These are phyloP conservation scores for Pelmatolapia mariae DNA, from an alignment of 2,113 vertebrate species.

Conservation along the genomic window DNA sequence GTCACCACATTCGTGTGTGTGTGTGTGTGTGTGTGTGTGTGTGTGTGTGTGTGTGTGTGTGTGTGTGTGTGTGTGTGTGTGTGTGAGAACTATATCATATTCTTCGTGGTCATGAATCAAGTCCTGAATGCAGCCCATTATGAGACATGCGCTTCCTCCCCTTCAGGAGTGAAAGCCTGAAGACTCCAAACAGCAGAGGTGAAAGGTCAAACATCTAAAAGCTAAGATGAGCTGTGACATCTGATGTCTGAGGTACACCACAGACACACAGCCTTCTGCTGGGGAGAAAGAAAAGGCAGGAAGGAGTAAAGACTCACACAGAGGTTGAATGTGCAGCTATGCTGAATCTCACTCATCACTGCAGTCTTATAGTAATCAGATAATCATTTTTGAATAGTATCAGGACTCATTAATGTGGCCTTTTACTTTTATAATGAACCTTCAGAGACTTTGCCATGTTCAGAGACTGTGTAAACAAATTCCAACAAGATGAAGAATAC, in stretches of 20 bases:
- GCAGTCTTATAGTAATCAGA: neutral
- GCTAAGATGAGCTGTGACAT: neutral
- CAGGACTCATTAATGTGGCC: neutral
- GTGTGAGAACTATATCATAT: neutral
- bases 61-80: neutral
- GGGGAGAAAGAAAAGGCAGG: neutral
- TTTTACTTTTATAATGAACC: neutral
- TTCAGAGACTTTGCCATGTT: neutral
- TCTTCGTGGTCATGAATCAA: neutral
- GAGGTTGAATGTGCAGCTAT: neutral
- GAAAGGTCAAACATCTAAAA: constrained; percentile 16
- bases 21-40: neutral
- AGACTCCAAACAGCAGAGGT: neutral
- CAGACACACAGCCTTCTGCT: neutral
- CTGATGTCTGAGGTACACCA: constrained; percentile 14
- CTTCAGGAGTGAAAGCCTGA: neutral
- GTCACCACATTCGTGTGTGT: neutral
- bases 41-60: neutral
- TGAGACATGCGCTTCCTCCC: neutral
- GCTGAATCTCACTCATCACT: neutral
- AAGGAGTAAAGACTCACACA: neutral
- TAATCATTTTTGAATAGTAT: neutral
- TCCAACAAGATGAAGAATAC: neutral
- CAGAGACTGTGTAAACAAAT: neutral
- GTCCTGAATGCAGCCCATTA: neutral